Conservation (phyloP, 92 coral and sea anemone species). For the Actinostola sp. region DNA sequence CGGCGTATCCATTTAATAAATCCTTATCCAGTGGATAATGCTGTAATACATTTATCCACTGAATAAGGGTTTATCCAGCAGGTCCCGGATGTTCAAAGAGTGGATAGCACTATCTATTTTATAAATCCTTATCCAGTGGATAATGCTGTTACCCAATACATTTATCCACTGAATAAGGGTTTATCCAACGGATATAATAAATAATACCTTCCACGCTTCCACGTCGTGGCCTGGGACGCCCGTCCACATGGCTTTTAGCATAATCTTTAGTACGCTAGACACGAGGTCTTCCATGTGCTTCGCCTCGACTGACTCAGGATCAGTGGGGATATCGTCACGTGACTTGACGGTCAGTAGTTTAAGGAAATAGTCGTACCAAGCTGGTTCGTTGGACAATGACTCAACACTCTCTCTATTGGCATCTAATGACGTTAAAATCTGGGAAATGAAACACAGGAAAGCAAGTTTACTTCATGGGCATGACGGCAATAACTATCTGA, state of each 20-base stretch:
- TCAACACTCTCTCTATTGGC: constrained; percentile 58
- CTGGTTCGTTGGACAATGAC: constrained; percentile 67
- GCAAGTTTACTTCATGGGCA: no score
- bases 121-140: no score
- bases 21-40: no score
- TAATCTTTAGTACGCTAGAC: constrained; percentile 82
- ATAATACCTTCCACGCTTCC: constrained; percentile 83
- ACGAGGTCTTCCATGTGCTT: constrained; percentile 55
- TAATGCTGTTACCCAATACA: no score
- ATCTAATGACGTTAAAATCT: constrained; percentile 81
- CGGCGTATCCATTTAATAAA: no score
- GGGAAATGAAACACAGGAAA: no score
- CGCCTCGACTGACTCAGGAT: constrained; percentile 32
- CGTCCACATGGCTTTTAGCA: constrained; percentile 87
- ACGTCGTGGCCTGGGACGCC: constrained; percentile 89
- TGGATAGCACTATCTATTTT: no score
- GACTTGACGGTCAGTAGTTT: constrained; percentile 52
- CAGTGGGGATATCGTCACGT: constrained; percentile 31
- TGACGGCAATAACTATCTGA: no score
- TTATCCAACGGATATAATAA: background rate
- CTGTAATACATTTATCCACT: no score
- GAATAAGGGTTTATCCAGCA: no score
- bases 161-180: background rate
- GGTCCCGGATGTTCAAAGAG: no score
- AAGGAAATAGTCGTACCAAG: constrained; percentile 73